Base-by-base conservation (phyloP, 2,113 vertebrate genomes). In the Charadrius vociferus region DNA sequence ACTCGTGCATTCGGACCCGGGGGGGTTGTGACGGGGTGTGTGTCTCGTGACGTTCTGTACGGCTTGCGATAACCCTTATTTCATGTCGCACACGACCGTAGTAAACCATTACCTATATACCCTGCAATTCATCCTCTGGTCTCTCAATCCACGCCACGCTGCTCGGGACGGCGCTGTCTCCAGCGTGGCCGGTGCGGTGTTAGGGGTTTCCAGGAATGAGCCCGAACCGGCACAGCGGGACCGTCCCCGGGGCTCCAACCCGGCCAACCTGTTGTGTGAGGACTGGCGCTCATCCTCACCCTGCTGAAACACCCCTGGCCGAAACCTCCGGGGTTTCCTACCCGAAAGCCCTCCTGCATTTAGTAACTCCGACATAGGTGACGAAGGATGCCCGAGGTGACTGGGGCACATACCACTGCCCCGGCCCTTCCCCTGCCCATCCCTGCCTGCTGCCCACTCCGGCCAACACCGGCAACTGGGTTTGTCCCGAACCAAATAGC, bases 131-230 rank as follows among this genome's bases (percentile, higher is more conserved):
- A 5, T 22, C 37, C 80, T n/a, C 5, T 9, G 63, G 10, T 47
- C 49, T 94, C 58, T 81, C 45, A 0, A 10, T 84, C 77, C 32
- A 1, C 21, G 3, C 58, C 1, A 20, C 3, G 11, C n/a, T 5
- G 27, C 20, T 1, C 2, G 14, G 6, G 45, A 12, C 6, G 20
- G 59, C 16, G 16, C 7, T 8, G 24, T 36, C 56, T 27, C 32
- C 24, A 4, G n/a, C 3, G 4, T 5, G 75, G 55, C 61, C 7
- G 6, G 10, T 7, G 56, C 4, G 1, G 15, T 14, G n/a, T 71
- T 5, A 2, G 75, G 75, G 66, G 56, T 15, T 81, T 29, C 55
- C 37, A 92, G 88, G 96, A 97, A 97, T 96, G 95, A 94, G 63
- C 56, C 68, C 20, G 0, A 56, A 81, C 94, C 37, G 20, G 93